phyloP scores from a whole-genome alignment of 2,113 vertebrate genomes.

The Picathartes gymnocephalus region DNA sequence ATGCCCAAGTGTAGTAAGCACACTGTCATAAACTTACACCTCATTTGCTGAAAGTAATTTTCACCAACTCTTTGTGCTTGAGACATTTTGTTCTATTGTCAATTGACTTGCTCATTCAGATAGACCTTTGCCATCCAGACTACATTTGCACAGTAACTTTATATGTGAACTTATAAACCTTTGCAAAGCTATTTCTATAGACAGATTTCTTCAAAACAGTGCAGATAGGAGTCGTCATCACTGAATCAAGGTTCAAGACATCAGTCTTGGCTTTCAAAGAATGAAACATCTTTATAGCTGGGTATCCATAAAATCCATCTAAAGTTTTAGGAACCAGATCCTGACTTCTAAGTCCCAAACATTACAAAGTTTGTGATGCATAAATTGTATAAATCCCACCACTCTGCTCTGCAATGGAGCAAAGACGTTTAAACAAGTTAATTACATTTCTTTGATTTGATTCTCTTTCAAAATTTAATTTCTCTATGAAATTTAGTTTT shows the following conservation, averaged over 20 bases:
- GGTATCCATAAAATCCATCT: background rate
- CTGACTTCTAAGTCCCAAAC: background rate
- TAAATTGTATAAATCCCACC: background rate
- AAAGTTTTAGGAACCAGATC: background rate
- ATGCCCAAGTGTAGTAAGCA: background rate
- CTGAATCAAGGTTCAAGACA: background rate
- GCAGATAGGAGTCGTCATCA: fast-evolving
- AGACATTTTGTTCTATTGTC: background rate
- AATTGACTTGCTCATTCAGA: background rate
- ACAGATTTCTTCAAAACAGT: background rate
- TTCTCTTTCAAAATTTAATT: background rate
- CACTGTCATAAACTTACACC: background rate
- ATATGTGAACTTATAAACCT: background rate
- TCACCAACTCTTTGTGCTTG: background rate
- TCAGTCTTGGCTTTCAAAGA: background rate
- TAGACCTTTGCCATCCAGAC: background rate
- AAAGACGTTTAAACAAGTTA: background rate
- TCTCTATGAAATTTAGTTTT: background rate
- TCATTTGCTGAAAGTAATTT: background rate
- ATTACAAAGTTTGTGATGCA: background rate
- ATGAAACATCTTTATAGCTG: background rate
- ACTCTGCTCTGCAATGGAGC: background rate
- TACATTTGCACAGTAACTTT: background rate
- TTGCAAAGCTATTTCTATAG: background rate
- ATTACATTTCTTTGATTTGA: background rate